Conservation (phyloP, 2,797 vertebrate species). For the Periparus ater region DNA sequence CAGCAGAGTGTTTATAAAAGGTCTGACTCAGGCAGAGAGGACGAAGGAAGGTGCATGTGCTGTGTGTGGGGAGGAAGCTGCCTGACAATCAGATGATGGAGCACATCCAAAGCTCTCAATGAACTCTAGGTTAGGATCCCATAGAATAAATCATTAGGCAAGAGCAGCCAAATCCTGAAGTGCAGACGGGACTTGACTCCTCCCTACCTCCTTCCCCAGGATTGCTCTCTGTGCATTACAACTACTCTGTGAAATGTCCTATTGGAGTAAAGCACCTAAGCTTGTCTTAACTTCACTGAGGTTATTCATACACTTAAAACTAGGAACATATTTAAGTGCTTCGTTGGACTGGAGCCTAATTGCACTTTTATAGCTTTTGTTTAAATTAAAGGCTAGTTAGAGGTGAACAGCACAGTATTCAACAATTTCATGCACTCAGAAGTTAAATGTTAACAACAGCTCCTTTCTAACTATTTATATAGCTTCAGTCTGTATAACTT, state of each 20-base stretch:
- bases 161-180: neutral
- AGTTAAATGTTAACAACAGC: conserved; percentile 31
- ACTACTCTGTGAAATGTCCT: neutral
- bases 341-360: conserved; percentile 40
- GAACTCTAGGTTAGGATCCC: neutral
- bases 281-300: neutral
- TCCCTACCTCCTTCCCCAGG: neutral
- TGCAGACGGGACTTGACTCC: neutral
- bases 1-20: neutral
- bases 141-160: neutral
- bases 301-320: conserved; percentile 29
- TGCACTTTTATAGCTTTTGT: conserved; percentile 41
- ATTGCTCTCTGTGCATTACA: neutral
- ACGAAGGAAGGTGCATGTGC: neutral
- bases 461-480: conserved; percentile 6
- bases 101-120: neutral
- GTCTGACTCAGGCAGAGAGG: conserved; percentile 16
- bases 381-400: conserved; percentile 61
- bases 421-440: neutral
- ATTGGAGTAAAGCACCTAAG: neutral
- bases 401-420: conserved; percentile 11
- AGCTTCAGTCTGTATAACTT: neutral
- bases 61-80: neutral
- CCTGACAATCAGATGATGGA: neutral
- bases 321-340: conserved; percentile 42